These are phyloP conservation scores for roundworm (Caenorhabditis elegans) DNA, from an alignment of 1,140 invertebrate genomes.

Conservation along the genomic window WBcel235 BX284603.4:8639501-8640000, in stretches of 20 bases:
- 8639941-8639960: not conserved
- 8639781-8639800: not conserved
- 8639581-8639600: not conserved
- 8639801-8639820: not conserved
- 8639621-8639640: too few relatives aligned
- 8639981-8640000: not conserved
- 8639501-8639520: not conserved
- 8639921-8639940: not conserved
- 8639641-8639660: conserved; percentile 7
- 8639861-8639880: not conserved
- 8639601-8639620: not conserved
- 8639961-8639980: not conserved
- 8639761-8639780: too few relatives aligned
- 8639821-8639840: not conserved
- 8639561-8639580: too few relatives aligned
- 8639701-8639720: not conserved
- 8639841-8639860: not conserved
- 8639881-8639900: not conserved
- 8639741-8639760: not conserved
- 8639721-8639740: not conserved
- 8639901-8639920: not conserved
- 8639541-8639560: too few relatives aligned
- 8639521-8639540: not conserved
- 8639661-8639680: not conserved
- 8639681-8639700: too few relatives aligned